Conservation (phyloP, 2,888 invertebrate species). For the Drosophila dives region DNA sequence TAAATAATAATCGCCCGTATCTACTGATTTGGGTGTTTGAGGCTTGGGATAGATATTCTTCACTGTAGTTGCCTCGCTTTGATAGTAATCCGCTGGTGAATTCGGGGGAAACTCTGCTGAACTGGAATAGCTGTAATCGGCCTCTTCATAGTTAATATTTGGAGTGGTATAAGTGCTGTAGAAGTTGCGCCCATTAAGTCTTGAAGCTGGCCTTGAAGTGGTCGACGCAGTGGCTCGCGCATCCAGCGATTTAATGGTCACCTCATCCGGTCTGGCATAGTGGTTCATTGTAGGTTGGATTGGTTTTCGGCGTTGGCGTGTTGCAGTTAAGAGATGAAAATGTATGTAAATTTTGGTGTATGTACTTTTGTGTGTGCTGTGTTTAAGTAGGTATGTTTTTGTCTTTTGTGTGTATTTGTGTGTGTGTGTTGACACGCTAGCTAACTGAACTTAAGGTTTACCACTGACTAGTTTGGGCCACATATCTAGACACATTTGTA, state of each 20-base stretch:
- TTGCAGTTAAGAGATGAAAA: constrained; percentile 29
- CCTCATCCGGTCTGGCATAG: constrained; percentile 70
- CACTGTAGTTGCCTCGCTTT: constrained; percentile 39
- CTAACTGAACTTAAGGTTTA: constrained; percentile 10
- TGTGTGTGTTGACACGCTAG: constrained; percentile 31
- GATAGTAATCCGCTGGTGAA: constrained; percentile 63
- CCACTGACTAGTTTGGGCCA: constrained; percentile 18
- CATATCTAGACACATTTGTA: constrained; percentile 11
- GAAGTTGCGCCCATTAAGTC: constrained; percentile 66
- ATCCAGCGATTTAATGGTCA: constrained; percentile 71
- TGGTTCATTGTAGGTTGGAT: constrained; percentile 43
- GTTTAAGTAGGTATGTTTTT: constrained; percentile 13
- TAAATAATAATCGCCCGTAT: constrained; percentile 73
- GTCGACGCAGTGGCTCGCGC: constrained; percentile 49
- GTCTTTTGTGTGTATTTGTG: background rate
- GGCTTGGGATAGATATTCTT: constrained; percentile 26
- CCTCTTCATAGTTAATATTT: constrained; percentile 34
- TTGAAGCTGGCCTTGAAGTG: constrained; percentile 47
- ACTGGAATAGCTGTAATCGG: constrained; percentile 68
- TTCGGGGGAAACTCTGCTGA: constrained; percentile 59
- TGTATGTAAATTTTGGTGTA: constrained; percentile 44
- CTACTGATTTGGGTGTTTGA: constrained; percentile 46
- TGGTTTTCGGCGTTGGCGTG: constrained; percentile 26
- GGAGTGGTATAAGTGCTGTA: constrained; percentile 69
- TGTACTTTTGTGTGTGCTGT: constrained; percentile 22